Conservation (phyloP, 2,888 invertebrate genomes). For the Linnaemya tessellans region DNA sequence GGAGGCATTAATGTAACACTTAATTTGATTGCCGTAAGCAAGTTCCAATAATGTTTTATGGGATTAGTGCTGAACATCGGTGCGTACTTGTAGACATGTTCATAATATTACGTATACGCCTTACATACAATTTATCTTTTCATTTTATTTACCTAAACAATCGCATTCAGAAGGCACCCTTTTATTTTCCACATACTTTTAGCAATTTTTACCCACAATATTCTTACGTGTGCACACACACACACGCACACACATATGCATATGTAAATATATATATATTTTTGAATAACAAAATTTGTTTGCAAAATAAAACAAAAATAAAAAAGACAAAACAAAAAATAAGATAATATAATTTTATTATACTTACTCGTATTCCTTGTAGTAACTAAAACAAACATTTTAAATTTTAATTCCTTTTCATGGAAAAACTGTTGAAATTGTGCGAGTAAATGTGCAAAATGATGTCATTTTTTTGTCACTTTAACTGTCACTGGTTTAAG, state of each 20-base stretch:
- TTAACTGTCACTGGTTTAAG: neutral
- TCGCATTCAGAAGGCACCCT: slow-evolving; percentile 17
- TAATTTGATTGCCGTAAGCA: slow-evolving; percentile 5
- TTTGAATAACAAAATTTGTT: slow-evolving; percentile 6
- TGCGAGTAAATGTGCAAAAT: neutral
- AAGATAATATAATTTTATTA: slow-evolving; percentile 33
- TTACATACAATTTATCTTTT: neutral
- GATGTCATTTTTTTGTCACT: neutral
- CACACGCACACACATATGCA: neutral
- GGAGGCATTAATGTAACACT: slow-evolving; percentile 3
- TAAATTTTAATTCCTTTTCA: slow-evolving; percentile 3
- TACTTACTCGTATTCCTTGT: neutral
- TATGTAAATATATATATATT: neutral
- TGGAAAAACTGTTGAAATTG: slow-evolving; percentile 1
- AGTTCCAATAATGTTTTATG: neutral
- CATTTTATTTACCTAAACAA: neutral
- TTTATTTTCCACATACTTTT: neutral
- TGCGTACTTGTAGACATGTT: neutral
- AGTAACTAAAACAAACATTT: slow-evolving; percentile 18
- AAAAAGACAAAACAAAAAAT: too few species aligned
- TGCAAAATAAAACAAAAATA: slow-evolving; percentile 26
- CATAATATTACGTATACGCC: slow-evolving; percentile 1
- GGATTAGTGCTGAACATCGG: too few species aligned
- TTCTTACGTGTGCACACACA: neutral
- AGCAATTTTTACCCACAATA: neutral